phyloP scores from a whole-genome alignment of 2,797 vertebrate genomes.

The Furcifer pardalis region DNA sequence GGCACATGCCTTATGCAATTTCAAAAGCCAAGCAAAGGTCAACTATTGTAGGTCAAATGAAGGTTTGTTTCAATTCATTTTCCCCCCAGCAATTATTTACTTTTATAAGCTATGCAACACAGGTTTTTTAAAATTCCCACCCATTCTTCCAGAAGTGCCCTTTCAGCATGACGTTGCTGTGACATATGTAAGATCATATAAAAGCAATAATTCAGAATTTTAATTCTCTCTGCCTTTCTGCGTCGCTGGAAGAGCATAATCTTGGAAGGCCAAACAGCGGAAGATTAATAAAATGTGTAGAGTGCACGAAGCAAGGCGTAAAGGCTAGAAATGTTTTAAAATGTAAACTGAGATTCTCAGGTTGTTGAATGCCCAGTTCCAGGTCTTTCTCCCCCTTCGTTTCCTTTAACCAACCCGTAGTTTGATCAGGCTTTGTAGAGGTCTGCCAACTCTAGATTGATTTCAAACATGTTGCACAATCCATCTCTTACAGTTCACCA shows the following conservation, averaged over 20 bases:
- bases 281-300: neutral
- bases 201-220: neutral
- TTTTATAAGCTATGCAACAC: no score
- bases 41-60: neutral
- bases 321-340: neutral
- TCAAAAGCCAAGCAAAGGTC: neutral
- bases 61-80: neutral
- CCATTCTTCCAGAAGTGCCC: neutral
- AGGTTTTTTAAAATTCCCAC: no score
- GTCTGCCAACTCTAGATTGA: neutral
- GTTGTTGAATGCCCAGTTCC: neutral
- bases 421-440: neutral
- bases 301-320: neutral
- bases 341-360: neutral
- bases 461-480: conserved; percentile 9
- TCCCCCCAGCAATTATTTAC: no score
- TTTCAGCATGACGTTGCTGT: neutral
- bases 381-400: neutral
- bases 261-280: neutral
- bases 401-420: neutral
- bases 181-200: neutral
- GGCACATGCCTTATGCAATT: neutral
- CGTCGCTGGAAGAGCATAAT: neutral
- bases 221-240: neutral
- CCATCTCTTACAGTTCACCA: neutral